phyloP scores from a whole-genome alignment of 2,113 vertebrate genomes.

The Nematolebias whitei region DNA sequence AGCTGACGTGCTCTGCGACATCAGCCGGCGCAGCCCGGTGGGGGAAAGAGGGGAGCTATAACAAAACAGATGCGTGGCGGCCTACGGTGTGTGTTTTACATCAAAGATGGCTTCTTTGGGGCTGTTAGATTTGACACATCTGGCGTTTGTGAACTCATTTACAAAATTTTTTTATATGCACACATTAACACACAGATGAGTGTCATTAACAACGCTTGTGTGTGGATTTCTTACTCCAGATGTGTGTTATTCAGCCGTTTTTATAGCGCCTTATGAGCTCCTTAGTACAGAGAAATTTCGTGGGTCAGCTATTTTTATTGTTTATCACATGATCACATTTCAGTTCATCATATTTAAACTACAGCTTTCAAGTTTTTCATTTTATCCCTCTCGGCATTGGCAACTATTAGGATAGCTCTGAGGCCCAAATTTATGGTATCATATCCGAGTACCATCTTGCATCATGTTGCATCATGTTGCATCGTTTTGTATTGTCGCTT shows the following conservation, averaged over 20 bases:
- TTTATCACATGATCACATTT: too few species aligned
- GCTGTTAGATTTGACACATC: constrained; percentile 51
- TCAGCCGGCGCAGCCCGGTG: constrained; percentile 10
- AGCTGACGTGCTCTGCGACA: constrained; percentile 25
- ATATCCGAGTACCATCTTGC: too few species aligned
- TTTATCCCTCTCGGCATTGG: too few species aligned
- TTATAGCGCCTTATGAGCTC: too few species aligned
- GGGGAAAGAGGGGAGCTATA: constrained; percentile 18
- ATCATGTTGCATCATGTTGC: too few species aligned
- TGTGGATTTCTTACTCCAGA: constrained; percentile 36
- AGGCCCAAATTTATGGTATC: too few species aligned
- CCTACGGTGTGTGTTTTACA: constrained; percentile 21
- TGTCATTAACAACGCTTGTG: constrained; percentile 17
- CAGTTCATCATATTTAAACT: too few species aligned
- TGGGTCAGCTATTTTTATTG: too few species aligned
- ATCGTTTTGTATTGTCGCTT: too few species aligned
- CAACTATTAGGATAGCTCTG: too few species aligned
- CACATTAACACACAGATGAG: constrained; percentile 25
- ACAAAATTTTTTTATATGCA: background rate
- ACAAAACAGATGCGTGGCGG: constrained; percentile 39
- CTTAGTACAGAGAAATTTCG: too few species aligned
- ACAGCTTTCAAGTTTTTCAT: too few species aligned
- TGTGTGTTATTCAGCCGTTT: background rate
- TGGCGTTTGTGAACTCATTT: constrained; percentile 41
- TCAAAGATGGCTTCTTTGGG: constrained; percentile 37